phyloP scores from a whole-genome alignment of 2,113 vertebrate species.

The Oriolus oriolus region DNA sequence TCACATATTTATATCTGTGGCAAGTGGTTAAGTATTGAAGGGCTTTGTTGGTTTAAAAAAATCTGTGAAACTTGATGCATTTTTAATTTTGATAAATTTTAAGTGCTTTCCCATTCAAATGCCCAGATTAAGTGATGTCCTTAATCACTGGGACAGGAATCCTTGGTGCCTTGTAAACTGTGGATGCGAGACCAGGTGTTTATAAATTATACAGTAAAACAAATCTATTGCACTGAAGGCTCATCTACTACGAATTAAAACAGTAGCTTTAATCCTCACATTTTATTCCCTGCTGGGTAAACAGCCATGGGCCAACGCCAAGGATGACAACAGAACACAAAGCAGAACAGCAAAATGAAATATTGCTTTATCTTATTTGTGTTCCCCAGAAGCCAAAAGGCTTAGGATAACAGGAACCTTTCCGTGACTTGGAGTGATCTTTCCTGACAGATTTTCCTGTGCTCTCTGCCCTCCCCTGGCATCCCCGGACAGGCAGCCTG shows the following conservation, averaged over 20 bases:
- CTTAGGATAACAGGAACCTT: neutral
- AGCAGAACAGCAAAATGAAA: neutral
- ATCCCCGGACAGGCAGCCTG: neutral
- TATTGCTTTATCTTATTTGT: neutral
- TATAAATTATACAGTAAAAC: neutral
- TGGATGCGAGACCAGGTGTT: neutral
- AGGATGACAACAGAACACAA: neutral
- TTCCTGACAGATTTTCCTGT: neutral
- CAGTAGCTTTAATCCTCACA: neutral
- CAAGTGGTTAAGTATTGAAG: neutral
- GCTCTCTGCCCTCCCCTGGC: neutral
- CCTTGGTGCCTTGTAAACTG: neutral
- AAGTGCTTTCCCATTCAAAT: neutral
- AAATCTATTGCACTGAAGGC: neutral
- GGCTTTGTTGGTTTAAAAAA: neutral
- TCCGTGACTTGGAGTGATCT: neutral
- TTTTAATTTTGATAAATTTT: neutral
- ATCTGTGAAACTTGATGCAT: neutral
- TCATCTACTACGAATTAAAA: neutral
- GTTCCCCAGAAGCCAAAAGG: neutral
- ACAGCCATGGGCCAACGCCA: neutral
- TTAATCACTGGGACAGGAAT: neutral
- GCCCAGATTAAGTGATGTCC: neutral
- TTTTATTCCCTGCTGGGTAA: constrained; percentile 2
- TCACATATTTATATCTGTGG: neutral